These are phyloP conservation scores for Meles meles DNA, from an alignment of 2,113 vertebrate species.

Conservation along the genomic window DNA sequence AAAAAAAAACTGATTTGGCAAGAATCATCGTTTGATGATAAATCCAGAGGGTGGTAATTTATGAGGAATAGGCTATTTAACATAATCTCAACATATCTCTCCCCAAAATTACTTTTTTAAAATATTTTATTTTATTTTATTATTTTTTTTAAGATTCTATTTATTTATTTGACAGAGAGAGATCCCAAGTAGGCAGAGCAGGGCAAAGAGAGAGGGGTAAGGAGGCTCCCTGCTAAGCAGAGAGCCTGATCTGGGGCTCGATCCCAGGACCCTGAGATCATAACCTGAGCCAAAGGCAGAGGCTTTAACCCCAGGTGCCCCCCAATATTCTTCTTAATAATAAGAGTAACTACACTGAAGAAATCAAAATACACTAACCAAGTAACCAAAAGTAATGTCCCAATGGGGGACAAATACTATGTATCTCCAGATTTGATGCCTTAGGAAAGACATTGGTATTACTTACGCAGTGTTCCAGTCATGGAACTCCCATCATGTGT, in stretches of 20 bases:
- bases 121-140: too few relatives aligned
- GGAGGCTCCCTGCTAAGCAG: too few relatives aligned
- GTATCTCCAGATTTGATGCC: not conserved
- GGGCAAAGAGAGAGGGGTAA: too few relatives aligned
- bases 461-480: not conserved
- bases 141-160: too few relatives aligned
- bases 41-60: not conserved
- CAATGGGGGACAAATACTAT: not conserved
- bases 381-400: not conserved
- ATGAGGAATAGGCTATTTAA: not conserved
- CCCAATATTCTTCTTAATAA: slow-evolving; percentile 15
- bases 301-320: not conserved
- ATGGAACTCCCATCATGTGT: not conserved
- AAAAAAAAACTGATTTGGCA: not conserved
- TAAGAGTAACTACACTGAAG: not conserved
- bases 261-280: too few relatives aligned
- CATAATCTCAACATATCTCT: not conserved
- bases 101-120: slow-evolving; percentile 14
- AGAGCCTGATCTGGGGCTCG: too few relatives aligned
- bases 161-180: too few relatives aligned
- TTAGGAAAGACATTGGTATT: not conserved
- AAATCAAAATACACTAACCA: not conserved
- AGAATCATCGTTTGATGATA: slow-evolving; percentile 11
- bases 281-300: too few relatives aligned
- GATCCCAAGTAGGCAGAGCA: too few relatives aligned